Base-by-base conservation (phyloP, 2,888 invertebrate genomes). In the Luperina nickerlii region DNA sequence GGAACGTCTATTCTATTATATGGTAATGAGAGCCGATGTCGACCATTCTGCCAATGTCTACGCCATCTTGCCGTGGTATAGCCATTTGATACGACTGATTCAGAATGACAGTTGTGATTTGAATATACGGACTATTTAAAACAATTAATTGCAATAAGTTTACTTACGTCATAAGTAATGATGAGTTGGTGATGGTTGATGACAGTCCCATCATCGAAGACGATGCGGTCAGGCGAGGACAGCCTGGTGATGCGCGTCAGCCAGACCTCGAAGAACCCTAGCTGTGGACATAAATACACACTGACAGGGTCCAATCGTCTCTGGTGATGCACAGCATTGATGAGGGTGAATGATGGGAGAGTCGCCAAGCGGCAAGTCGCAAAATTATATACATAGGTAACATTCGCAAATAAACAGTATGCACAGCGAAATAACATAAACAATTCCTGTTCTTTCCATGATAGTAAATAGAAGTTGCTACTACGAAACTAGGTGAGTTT, bases 231-330 rank as follows among this genome's bases (percentile, higher is more conserved):
- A 81, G 98, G 97, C 63, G 98, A 98, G 66, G 98, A 98, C 96
- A 99, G 97, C 86, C 98, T 97, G 18, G 99, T 98, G 85, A 98
- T 98, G 92, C 99, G 98, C 71, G 98, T 98, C 87, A 99, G 97
- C 99, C 99, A 99, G 85, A 99, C 98, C 96, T 99, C 99, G 95
- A 99, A 99, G 97, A 99, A 99, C 83, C 99, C 99, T 93, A 95
- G 91, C 97, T 97, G 95, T 60, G 90, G 90, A 93, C 87, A 92
- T 66, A 79, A 81, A 91, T 74, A 51, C 70, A 89, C 86, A 90
- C 86, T 92, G 88, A 88, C 91, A 91, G 86, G 83, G 68, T 80
- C 79, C 79, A 79, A 81, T 76, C 18, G 42, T 73, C 11, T 82
- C 62, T 72, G 32, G 48, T 74, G n/a, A 60, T 7, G 48, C 82